A percentile compares a stretch with the other conserved stretches of the same genome.
Evolutionary conservation across 2,888 invertebrate species (phyloP).

Genomic region (Drosophila dives): DNA sequence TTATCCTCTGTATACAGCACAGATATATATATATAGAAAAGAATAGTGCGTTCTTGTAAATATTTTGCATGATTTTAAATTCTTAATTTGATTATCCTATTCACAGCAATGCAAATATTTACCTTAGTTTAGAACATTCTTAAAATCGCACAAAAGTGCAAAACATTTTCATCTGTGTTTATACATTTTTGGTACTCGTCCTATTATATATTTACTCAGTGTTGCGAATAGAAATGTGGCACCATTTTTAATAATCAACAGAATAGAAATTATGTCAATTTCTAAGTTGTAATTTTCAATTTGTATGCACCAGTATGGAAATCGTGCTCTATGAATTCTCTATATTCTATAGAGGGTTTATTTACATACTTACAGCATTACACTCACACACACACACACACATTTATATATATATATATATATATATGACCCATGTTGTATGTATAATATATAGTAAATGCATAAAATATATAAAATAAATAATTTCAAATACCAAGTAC

Average conservation of each 20-base stretch:
- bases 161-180: background rate
- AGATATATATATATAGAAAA: background rate
- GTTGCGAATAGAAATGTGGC: background rate
- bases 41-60: background rate
- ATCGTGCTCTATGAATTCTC: background rate
- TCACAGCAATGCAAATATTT: background rate
- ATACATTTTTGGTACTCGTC: background rate
- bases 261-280: background rate
- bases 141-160: background rate
- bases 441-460: background rate
- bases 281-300: background rate
- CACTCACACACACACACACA: background rate
- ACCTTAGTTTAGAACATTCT: background rate
- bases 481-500: background rate
- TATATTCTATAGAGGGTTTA: conserved; percentile 1
- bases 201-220: background rate
- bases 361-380: background rate
- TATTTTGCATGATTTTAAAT: background rate
- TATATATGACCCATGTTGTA: background rate
- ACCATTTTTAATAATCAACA: background rate
- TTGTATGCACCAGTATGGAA: conserved; percentile 1
- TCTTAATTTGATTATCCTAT: background rate
- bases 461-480: background rate
- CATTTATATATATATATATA: background rate
- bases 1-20: background rate